Base-by-base conservation (phyloP, 2,797 vertebrate genomes). In the Microcaecilia unicolor region DNA sequence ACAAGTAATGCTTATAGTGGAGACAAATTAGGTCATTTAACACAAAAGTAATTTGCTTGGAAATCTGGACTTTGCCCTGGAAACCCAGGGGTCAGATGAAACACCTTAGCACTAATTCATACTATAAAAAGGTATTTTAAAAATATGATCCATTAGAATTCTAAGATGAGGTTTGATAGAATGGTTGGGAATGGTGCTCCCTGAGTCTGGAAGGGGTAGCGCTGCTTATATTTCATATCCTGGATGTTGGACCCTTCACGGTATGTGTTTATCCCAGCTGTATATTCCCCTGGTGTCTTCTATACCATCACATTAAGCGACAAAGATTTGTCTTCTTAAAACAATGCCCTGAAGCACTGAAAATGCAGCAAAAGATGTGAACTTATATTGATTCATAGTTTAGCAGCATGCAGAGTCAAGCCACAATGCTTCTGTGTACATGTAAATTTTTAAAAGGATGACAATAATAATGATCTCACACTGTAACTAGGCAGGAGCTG, bases 1-100 rank as follows among this genome's bases (percentile, higher is more conserved):
- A 13, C 18, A 29, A 24, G 8, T 22, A 38, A 42, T 51, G 48
- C 55, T 50, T 15, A 33, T 2, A 35, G 50, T 32, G 15, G 42
- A 70, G 41, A 50, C 19, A 34, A 55, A 61, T 7, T 4, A 51
- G 44, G 25, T 18, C 39, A 29, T 49, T 55, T 58, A 53, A 51
- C 15, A 10, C 26, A 10, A 2, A 13, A 20, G 43, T 38, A 47
- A 41, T 44, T 60, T 34, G 28, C 41, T 55, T 39, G 28, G 24
- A 31, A 30, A 34, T 28, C 8, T 15, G 4, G 21, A 35, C 41
- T 51, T 44, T 20, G 37, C 29, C 19, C n/a, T n/a, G 45, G 19
- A 18, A 40, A 11, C 17, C 19, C 31, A 55, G 44, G 45, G 48
- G 22, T 31, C 53, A 34, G 38, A 35, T 37, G 49, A 46, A 27